Conservation (phyloP, 2,888 invertebrate species). For the Meghimatium bilineatum region DNA sequence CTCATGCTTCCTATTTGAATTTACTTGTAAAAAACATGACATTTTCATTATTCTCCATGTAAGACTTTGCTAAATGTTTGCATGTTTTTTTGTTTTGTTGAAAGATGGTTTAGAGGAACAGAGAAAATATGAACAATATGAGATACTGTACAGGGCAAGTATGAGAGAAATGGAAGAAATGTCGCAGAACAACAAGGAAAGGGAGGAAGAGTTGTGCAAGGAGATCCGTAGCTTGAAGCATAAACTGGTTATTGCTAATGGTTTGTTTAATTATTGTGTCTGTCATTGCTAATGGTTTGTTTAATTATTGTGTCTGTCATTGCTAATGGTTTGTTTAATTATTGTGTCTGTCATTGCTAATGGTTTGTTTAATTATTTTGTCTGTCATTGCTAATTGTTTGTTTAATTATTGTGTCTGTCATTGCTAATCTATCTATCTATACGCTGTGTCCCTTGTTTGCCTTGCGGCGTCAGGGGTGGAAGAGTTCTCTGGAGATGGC, state of each 20-base stretch:
- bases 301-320: not conserved
- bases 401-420: no score
- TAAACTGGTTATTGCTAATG: conserved; percentile 69
- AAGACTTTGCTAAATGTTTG: not conserved
- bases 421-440: conserved; percentile 71
- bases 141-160: conserved; percentile 73
- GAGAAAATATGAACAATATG: conserved; percentile 62
- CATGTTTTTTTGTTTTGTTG: not conserved
- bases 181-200: conserved; percentile 60
- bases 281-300: not conserved
- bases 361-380: no score
- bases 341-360: no score
- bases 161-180: conserved; percentile 73
- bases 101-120: conserved; percentile 50
- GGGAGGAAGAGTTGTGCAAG: conserved; percentile 64
- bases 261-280: conserved; percentile 52
- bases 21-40: no score
- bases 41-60: no score
- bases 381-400: no score
- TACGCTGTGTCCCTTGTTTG: no score
- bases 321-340: no score
- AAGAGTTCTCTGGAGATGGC: no score
- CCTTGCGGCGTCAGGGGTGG: no score
- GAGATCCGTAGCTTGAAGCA: conserved; percentile 73
- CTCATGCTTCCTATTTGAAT: no score